These are phyloP conservation scores for Paratrypauchen microcephalus DNA, from an alignment of 2,797 vertebrate species.

Conservation along the genomic window DNA sequence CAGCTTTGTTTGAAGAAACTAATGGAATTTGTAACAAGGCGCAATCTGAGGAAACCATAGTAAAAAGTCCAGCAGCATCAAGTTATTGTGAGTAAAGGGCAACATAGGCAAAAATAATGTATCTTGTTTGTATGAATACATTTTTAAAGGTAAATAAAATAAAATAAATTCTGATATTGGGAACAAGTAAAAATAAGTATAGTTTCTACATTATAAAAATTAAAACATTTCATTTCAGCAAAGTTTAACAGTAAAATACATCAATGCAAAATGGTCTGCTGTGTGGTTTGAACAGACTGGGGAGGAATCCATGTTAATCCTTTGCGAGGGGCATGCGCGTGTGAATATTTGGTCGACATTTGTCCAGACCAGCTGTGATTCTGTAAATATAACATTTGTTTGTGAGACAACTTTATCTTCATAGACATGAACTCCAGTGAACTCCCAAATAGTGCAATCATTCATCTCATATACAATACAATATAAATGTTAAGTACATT, in stretches of 20 bases:
- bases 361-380: background rate
- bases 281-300: background rate
- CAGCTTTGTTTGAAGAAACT: constrained; percentile 28
- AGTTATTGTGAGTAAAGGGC: background rate
- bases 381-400: background rate
- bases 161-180: background rate
- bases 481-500: background rate
- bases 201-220: background rate
- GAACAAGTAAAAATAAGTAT: background rate
- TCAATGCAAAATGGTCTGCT: background rate
- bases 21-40: constrained; percentile 16
- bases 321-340: background rate
- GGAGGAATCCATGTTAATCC: background rate
- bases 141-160: background rate
- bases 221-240: background rate
- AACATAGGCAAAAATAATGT: background rate
- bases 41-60: constrained; percentile 25
- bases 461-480: background rate
- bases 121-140: background rate
- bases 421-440: background rate
- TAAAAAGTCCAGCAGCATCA: constrained; percentile 15
- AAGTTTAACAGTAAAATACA: background rate
- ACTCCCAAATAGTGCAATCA: background rate
- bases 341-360: constrained; percentile 6
- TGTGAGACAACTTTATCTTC: background rate